phyloP scores from a whole-genome alignment of 2,797 vertebrate genomes.

The Bovichtus variegatus region DNA sequence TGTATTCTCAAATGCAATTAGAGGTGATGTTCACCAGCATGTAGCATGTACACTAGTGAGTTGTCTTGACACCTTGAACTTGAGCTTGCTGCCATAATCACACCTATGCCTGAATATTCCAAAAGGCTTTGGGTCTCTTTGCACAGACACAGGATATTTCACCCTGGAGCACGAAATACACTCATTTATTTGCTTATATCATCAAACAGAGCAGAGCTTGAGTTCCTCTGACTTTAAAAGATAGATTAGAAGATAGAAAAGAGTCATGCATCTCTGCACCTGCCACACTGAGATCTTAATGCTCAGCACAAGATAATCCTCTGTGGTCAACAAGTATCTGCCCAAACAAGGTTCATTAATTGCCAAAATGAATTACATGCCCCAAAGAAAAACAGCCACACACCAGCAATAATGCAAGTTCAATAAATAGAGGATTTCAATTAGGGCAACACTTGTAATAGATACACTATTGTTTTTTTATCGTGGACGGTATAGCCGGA shows the following conservation, averaged over 20 bases:
- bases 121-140: slow-evolving; percentile 25
- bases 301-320: slow-evolving; percentile 46
- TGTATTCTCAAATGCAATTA: neutral
- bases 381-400: slow-evolving; percentile 53
- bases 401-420: slow-evolving; percentile 54
- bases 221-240: slow-evolving; percentile 47
- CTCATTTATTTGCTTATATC: slow-evolving; percentile 42
- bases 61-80: neutral
- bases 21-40: slow-evolving; percentile 7
- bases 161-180: slow-evolving; percentile 27
- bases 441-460: slow-evolving; percentile 63
- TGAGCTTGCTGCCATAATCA: slow-evolving; percentile 9
- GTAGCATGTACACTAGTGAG: neutral
- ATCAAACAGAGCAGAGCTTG: slow-evolving; percentile 42
- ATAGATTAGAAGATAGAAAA: slow-evolving; percentile 10
- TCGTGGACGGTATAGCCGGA: slow-evolving; percentile 34
- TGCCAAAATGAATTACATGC: slow-evolving; percentile 56
- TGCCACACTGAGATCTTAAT: slow-evolving; percentile 39
- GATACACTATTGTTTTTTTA: slow-evolving; percentile 54
- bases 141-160: slow-evolving; percentile 26
- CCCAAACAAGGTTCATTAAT: slow-evolving; percentile 61
- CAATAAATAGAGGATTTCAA: slow-evolving; percentile 73
- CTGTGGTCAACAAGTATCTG: slow-evolving; percentile 28
- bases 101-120: slow-evolving; percentile 23
- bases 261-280: slow-evolving; percentile 40